Conservation (phyloP, 2,113 vertebrate species). For the Mastomys natalensis region DNA sequence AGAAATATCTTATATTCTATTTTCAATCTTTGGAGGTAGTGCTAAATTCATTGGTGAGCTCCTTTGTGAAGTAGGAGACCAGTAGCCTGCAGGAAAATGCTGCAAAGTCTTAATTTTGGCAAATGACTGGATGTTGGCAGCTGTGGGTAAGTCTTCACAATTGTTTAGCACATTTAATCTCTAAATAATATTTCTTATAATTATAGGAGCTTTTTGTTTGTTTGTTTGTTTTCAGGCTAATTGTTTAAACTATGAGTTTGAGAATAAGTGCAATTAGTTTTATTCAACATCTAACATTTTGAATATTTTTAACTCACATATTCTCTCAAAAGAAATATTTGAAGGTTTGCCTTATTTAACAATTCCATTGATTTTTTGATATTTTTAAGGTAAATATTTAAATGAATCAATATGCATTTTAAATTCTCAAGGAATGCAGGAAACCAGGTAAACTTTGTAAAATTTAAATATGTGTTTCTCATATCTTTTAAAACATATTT, state of each 20-base stretch:
- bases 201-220: not conserved
- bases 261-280: slow-evolving; percentile 45
- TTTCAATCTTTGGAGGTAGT: slow-evolving; percentile 84
- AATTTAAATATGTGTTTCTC: slow-evolving; percentile 52
- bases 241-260: slow-evolving; percentile 67
- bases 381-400: not conserved
- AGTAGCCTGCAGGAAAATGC: slow-evolving; percentile 87
- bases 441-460: slow-evolving; percentile 61
- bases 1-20: slow-evolving; percentile 84
- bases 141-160: slow-evolving; percentile 91
- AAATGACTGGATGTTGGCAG: slow-evolving; percentile 86
- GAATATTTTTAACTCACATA: not conserved
- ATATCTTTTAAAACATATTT: slow-evolving; percentile 63
- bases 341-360: slow-evolving; percentile 14
- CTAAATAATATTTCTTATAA: slow-evolving; percentile 44
- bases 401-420: slow-evolving; percentile 66
- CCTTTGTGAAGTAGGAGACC: slow-evolving; percentile 87
- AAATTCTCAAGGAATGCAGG: slow-evolving; percentile 58
- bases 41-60: slow-evolving; percentile 86
- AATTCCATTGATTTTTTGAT: not conserved
- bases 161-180: slow-evolving; percentile 74
- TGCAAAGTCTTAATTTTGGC: slow-evolving; percentile 85
- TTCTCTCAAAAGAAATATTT: slow-evolving; percentile 49
- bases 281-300: slow-evolving; percentile 44
- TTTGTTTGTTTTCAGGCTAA: slow-evolving; percentile 53